Conservation (phyloP, 2,113 vertebrate species). For the Boulengeromyrus knoepffleri region DNA sequence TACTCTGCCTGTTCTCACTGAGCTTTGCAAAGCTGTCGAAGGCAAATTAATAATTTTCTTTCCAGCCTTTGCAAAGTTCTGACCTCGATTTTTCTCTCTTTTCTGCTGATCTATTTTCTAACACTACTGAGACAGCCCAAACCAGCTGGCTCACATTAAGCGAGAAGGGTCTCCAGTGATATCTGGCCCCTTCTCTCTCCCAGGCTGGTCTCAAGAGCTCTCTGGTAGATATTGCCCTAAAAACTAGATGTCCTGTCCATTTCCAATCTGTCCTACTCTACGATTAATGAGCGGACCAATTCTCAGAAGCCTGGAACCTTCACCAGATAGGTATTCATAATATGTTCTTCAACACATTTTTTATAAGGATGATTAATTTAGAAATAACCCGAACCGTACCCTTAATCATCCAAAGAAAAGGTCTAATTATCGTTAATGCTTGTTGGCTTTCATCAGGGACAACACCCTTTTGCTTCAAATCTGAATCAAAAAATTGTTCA, state of each 20-base stretch:
- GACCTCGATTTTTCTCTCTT: constrained; percentile 43
- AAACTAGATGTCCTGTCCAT: not conserved
- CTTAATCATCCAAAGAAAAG: not conserved
- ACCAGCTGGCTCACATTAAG: constrained; percentile 45
- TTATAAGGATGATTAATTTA: not conserved
- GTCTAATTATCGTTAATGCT: not conserved
- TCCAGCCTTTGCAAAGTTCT: constrained; percentile 41
- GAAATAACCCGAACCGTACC: not conserved
- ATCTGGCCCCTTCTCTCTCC: not conserved
- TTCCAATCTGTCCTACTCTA: not conserved
- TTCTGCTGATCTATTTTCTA: constrained; percentile 60
- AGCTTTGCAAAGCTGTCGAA: constrained; percentile 16
- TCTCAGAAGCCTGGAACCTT: not conserved
- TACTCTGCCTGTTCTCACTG: not conserved
- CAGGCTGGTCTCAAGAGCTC: constrained; percentile 2
- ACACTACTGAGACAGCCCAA: constrained; percentile 35
- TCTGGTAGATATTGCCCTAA: constrained; percentile 9
- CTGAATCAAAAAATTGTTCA: not conserved
- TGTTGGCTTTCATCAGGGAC: not conserved
- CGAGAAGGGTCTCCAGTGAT: constrained; percentile 29
- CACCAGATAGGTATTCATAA: not conserved
- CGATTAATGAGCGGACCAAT: not conserved
- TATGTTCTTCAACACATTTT: not conserved
- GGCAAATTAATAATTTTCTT: constrained; percentile 41
- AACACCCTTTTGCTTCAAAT: not conserved